phyloP scores from a whole-genome alignment of 2,113 vertebrate species.

The Oenanthe oenanthe region DNA sequence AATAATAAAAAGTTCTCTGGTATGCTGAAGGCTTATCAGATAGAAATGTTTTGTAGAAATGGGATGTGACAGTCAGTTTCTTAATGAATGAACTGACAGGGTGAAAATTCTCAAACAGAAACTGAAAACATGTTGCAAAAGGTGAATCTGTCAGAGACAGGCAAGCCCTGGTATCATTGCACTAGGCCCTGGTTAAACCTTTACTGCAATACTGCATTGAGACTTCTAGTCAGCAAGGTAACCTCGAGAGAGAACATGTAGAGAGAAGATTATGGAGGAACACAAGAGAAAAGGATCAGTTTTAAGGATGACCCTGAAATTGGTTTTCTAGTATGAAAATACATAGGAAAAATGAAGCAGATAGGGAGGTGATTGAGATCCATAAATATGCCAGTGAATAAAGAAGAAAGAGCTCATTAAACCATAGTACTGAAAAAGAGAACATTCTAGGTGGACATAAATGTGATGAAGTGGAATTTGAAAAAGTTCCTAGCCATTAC shows the following conservation, averaged over 20 bases:
- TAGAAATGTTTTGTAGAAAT: neutral
- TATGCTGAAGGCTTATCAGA: neutral
- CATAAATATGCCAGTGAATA: neutral
- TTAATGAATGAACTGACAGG: neutral
- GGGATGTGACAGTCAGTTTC: neutral
- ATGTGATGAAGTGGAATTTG: neutral
- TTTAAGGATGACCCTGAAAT: neutral
- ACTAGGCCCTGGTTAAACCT: neutral
- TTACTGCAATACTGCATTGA: rapidly evolving
- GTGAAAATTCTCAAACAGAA: neutral
- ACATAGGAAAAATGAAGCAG: neutral
- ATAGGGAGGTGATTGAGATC: neutral
- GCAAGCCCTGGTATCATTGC: neutral
- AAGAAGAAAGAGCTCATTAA: neutral
- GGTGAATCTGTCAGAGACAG: neutral
- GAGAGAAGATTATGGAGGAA: neutral
- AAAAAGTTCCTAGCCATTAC: neutral
- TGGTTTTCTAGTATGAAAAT: neutral
- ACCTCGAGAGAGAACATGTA: neutral
- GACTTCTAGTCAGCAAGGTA: neutral
- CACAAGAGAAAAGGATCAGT: neutral
- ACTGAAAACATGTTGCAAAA: neutral
- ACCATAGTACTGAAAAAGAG: neutral
- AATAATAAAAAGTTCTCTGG: neutral
- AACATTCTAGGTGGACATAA: neutral